Percentiles rank a stretch among this genome's conserved stretches.
Conservation (phyloP, 2,113 vertebrate genomes). For the Pelusios castaneus region DNA sequence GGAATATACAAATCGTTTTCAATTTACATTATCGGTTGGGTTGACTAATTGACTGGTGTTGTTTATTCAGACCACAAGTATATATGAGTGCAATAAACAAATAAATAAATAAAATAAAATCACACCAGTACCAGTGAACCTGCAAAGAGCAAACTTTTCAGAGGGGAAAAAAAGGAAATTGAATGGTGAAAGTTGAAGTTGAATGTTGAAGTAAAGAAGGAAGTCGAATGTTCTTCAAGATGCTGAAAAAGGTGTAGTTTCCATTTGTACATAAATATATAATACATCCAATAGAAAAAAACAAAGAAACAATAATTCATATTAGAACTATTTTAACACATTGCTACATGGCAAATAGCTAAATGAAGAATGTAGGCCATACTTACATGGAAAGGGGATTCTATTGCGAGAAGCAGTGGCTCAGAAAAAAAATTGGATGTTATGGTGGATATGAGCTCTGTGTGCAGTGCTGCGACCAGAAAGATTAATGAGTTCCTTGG, state of each 20-base stretch:
- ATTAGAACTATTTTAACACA: not conserved
- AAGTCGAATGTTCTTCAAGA: not conserved
- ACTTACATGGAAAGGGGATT: no score
- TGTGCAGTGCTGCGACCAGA: no score
- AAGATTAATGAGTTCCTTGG: no score
- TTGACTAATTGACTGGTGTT: not conserved
- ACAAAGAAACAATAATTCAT: not conserved
- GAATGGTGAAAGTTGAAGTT: no score
- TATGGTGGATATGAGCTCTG: no score
- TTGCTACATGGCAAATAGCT: not conserved
- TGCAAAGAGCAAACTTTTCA: not conserved
- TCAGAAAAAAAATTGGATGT: no score
- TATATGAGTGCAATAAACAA: accelerated
- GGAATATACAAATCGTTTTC: not conserved
- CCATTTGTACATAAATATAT: not conserved
- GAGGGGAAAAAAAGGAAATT: not conserved
- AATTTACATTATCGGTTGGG: not conserved
- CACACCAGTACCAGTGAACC: not conserved
- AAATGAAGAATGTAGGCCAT: no score
- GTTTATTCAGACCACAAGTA: not conserved
- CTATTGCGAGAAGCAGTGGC: no score
- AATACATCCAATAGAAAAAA: not conserved
- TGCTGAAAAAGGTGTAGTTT: not conserved
- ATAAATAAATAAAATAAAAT: not conserved
- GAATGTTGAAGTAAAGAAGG: not conserved